Conservation (phyloP, 30 jellyfish, hydroid and myxozoan genomes). For the Calvadosia cruxmelitensis region DNA sequence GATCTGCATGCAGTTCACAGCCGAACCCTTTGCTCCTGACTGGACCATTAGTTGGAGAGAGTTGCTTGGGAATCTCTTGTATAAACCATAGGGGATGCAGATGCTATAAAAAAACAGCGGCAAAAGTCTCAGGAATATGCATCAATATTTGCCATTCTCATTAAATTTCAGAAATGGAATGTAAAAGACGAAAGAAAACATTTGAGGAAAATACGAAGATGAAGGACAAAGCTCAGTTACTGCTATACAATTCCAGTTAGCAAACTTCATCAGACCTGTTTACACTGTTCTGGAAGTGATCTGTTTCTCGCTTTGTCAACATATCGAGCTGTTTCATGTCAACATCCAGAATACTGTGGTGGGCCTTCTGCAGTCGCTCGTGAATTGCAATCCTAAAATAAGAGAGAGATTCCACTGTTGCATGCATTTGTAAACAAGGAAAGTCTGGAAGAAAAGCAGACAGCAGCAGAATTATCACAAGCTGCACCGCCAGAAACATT, state of each 20-base stretch:
- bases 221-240: no score
- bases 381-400: slow-evolving; percentile 43
- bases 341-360: slow-evolving; percentile 60
- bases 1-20: slow-evolving; percentile 97
- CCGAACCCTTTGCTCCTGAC: slow-evolving; percentile 99
- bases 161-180: no score
- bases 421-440: no score
- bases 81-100: slow-evolving; percentile 81
- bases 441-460: no score
- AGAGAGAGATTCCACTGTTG: background rate
- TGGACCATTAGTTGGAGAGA: slow-evolving; percentile 96
- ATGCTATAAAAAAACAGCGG: slow-evolving; percentile 32
- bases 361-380: slow-evolving; percentile 80
- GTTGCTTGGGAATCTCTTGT: slow-evolving; percentile 82
- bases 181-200: no score
- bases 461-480: no score
- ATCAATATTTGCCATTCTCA: no score
- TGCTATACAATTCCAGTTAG: no score
- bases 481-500: no score
- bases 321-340: slow-evolving; percentile 77
- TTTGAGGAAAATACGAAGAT: no score
- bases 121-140: no score
- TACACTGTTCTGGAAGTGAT: slow-evolving; percentile 60
- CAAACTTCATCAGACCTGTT: slow-evolving; percentile 83
- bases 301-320: slow-evolving; percentile 75